phyloP scores from a whole-genome alignment of 2,113 vertebrate genomes.

The Aegithalos caudatus region DNA sequence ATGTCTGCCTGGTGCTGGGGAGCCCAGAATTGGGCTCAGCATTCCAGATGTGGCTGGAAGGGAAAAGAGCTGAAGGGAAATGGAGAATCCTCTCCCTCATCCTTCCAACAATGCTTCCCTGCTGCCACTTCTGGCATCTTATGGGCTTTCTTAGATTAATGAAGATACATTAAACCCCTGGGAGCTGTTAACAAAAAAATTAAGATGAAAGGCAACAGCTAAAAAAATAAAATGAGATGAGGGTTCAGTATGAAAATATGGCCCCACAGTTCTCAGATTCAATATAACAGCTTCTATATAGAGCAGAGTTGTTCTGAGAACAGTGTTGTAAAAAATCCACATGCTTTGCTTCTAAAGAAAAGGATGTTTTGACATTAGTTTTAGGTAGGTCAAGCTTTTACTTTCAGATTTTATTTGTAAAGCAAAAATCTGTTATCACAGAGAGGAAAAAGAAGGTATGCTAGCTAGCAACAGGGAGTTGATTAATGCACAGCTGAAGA shows the following conservation, averaged over 20 bases:
- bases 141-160: neutral
- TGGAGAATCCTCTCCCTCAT: neutral
- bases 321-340: neutral
- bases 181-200: neutral
- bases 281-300: neutral
- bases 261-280: neutral
- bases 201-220: neutral
- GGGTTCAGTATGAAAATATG: neutral
- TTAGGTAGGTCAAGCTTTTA: slow-evolving; percentile 3
- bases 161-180: neutral
- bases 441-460: slow-evolving; percentile 10
- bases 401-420: slow-evolving; percentile 26
- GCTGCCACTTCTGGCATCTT: neutral
- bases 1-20: neutral
- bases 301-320: neutral
- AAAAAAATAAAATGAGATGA: neutral
- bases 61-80: neutral
- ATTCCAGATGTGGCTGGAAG: neutral
- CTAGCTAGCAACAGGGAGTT: slow-evolving; percentile 53
- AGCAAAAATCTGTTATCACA: slow-evolving; percentile 22
- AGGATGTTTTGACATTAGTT: neutral
- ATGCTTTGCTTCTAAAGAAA: neutral
- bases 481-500: slow-evolving; percentile 62
- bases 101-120: neutral
- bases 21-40: neutral